Percentiles rank a stretch among this genome's conserved stretches.
These are phyloP conservation scores for Pristionchus maxplancki DNA, from an alignment of 2,888 invertebrate species.

Conservation along the genomic window DNA sequence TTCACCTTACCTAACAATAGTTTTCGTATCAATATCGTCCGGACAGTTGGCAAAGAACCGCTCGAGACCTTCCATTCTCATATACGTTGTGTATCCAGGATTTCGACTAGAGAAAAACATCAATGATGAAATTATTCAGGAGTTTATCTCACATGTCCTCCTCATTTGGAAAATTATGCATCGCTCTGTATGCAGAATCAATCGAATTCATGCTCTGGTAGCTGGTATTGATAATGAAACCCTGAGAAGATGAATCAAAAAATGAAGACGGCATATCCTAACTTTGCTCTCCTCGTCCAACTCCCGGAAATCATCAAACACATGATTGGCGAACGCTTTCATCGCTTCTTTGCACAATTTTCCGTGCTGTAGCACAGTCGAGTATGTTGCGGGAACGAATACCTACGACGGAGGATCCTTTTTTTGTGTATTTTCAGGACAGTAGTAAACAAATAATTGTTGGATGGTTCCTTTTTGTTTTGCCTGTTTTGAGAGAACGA, in stretches of 20 bases:
- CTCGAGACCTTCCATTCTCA: neutral
- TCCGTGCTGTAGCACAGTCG: neutral
- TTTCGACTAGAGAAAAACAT: neutral
- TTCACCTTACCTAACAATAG: neutral
- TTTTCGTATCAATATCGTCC: neutral
- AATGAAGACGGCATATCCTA: neutral
- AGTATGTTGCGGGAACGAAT: neutral
- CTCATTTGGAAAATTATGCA: neutral
- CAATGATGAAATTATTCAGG: neutral
- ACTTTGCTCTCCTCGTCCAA: slow-evolving; percentile 6
- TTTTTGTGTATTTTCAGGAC: too few relatives aligned
- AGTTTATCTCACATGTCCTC: neutral
- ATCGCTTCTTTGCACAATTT: neutral
- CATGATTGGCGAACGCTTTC: neutral
- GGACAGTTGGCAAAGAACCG: neutral
- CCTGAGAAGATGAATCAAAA: neutral
- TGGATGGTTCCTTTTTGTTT: too few relatives aligned
- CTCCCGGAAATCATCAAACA: neutral
- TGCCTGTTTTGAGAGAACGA: too few relatives aligned
- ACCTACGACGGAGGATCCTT: neutral
- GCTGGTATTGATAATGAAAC: neutral
- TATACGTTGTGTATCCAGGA: neutral
- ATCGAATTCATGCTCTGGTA: neutral
- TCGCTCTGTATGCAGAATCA: neutral
- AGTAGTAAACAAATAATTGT: too few relatives aligned